phyloP scores from a whole-genome alignment of 2,113 vertebrate species.

The Diadophis punctatus region DNA sequence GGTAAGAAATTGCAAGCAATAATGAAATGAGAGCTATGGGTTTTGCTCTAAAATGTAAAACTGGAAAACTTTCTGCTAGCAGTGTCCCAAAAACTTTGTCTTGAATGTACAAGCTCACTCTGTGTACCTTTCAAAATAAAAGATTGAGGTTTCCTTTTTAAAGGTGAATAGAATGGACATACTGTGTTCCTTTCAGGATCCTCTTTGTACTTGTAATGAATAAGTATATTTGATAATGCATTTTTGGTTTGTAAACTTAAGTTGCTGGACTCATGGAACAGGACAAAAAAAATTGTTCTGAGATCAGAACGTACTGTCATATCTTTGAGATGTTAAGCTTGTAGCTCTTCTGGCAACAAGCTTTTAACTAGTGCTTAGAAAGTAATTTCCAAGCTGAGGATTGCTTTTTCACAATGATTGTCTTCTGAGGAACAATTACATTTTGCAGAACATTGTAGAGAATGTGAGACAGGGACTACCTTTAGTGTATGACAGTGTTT shows the following conservation, averaged over 20 bases:
- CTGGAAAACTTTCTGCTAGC: neutral
- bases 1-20: neutral
- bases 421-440: slow-evolving; percentile 27
- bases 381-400: neutral
- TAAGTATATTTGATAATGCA: neutral
- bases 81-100: neutral
- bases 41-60: slow-evolving; percentile 52
- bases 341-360: neutral
- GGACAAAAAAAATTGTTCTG: neutral
- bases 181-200: neutral
- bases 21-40: neutral
- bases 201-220: neutral
- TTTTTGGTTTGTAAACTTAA: neutral
- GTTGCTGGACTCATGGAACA: slow-evolving; percentile 5
- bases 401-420: neutral
- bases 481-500: too few species aligned
- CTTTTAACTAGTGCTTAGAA: neutral
- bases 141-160: neutral
- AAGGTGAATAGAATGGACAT: neutral
- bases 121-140: neutral
- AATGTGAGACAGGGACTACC: neutral
- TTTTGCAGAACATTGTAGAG: neutral
- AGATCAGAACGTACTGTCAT: neutral
- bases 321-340: neutral
- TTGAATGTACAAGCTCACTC: neutral